A percentile compares a stretch with the other conserved stretches of the same genome.
These are phyloP conservation scores for Endomychus coccineus DNA, from an alignment of 2,888 invertebrate species.

Conservation along the genomic window DNA sequence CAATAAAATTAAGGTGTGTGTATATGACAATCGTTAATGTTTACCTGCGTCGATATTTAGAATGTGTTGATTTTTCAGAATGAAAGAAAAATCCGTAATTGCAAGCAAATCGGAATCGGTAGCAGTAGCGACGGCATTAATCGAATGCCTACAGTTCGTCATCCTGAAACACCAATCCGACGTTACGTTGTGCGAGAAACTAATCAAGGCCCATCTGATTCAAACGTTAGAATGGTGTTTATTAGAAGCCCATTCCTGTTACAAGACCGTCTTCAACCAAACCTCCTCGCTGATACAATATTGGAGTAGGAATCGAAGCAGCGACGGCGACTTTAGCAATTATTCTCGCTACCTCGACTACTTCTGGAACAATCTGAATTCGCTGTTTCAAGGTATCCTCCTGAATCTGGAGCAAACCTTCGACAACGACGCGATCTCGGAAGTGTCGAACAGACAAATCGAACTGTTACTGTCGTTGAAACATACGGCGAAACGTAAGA, in stretches of 20 bases:
- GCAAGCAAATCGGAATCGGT: conserved; percentile 61
- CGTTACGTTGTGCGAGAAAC: conserved; percentile 39
- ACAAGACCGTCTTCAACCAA: conserved; percentile 47
- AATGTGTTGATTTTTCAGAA: conserved; percentile 43
- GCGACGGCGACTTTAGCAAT: not conserved
- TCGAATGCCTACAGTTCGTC: conserved; percentile 67
- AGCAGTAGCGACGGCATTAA: conserved; percentile 58
- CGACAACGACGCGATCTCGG: conserved; percentile 21
- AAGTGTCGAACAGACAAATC: conserved; percentile 39
- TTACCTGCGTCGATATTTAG: too few species aligned
- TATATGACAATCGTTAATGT: too few species aligned
- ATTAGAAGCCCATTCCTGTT: conserved; percentile 37
- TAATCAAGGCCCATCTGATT: conserved; percentile 44
- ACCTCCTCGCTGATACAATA: conserved; percentile 48
- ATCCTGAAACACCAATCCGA: conserved; percentile 48
- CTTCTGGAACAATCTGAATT: conserved; percentile 42
- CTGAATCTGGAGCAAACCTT: conserved; percentile 26
- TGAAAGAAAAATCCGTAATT: conserved; percentile 52
- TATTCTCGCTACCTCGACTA: conserved; percentile 34
- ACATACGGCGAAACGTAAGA: conserved; percentile 40
- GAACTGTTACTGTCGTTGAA: conserved; percentile 47
- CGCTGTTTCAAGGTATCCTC: conserved; percentile 34
- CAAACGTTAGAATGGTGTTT: conserved; percentile 46
- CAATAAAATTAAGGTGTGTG: too few species aligned
- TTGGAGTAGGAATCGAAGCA: conserved; percentile 47